Evolutionary conservation across 1,140 invertebrate species (phyloP).

Genomic region (Thrips palmi): DNA sequence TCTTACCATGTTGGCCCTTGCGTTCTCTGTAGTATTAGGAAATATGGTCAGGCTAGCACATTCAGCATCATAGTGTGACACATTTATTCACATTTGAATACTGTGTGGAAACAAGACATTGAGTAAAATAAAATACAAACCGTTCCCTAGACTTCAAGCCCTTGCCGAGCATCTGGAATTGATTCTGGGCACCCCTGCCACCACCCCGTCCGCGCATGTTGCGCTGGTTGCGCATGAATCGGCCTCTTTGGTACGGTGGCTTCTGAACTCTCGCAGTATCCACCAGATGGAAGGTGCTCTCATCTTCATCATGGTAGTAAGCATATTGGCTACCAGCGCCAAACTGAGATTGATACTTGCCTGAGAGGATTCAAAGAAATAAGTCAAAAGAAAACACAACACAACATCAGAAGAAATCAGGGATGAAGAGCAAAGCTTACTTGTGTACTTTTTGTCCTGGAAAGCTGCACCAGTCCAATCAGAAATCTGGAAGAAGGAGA

Average conservation of each 20-base stretch:
- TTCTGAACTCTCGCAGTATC: conserved; percentile 84
- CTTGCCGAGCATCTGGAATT: conserved; percentile 34
- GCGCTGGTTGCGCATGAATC: conserved; percentile 59
- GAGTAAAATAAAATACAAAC: conserved; percentile 1
- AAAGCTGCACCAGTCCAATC: conserved; percentile 93
- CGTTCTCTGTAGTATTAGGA: conserved; percentile 25
- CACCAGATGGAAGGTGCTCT: conserved; percentile 94
- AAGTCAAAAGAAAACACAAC: conserved; percentile 1
- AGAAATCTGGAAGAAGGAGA: conserved; percentile 48
- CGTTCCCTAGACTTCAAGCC: conserved; percentile 30
- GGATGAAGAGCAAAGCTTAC: conserved; percentile 36
- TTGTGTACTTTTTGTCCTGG: conserved; percentile 87
- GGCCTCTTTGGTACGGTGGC: conserved; percentile 73
- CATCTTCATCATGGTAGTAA: conserved; percentile 96
- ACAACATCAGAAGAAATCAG: background rate
- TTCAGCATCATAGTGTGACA: conserved; percentile 3
- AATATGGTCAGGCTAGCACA: background rate
- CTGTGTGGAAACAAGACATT: background rate
- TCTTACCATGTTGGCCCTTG: conserved; percentile 46
- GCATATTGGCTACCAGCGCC: conserved; percentile 88
- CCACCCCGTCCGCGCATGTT: conserved; percentile 58
- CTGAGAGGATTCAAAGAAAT: conserved; percentile 30
- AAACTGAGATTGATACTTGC: conserved; percentile 91
- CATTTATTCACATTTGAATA: background rate
- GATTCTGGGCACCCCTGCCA: conserved; percentile 41